Conservation (phyloP, 2,113 vertebrate species). For the Butorides virescens region DNA sequence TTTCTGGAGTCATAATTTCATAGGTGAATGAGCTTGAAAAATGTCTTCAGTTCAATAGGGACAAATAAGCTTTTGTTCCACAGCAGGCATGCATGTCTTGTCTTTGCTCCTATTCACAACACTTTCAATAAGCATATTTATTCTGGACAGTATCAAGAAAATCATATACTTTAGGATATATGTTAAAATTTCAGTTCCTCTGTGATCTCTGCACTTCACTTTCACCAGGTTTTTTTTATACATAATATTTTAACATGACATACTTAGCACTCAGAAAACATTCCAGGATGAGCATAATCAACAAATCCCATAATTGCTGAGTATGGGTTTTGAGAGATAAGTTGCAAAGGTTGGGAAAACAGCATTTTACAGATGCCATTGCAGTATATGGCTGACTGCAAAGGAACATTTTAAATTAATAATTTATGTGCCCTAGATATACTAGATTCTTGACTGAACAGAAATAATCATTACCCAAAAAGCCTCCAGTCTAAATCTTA, state of each 20-base stretch:
- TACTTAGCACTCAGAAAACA: not conserved
- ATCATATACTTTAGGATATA: not conserved
- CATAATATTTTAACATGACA: not conserved
- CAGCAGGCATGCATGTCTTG: not conserved
- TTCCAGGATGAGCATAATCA: not conserved
- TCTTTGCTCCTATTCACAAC: constrained; percentile 19
- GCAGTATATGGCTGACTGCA: not conserved
- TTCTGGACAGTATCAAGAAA: not conserved
- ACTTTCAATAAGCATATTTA: constrained; percentile 4
- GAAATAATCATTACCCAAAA: not conserved
- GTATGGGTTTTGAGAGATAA: not conserved
- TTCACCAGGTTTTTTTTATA: not conserved
- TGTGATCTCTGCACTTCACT: not conserved
- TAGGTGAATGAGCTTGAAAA: constrained; percentile 54
- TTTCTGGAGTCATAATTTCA: constrained; percentile 59
- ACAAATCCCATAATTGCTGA: not conserved
- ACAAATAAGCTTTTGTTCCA: constrained; percentile 58
- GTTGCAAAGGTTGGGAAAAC: not conserved
- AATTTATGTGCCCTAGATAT: constrained; percentile 50
- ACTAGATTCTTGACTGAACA: not conserved
- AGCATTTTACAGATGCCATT: not conserved
- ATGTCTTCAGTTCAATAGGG: not conserved
- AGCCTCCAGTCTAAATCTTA: not conserved
- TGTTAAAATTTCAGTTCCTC: not conserved
- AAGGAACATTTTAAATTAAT: constrained; percentile 31